phyloP scores from a whole-genome alignment of 2,888 invertebrate species.

The Andrena haemorrhoa region DNA sequence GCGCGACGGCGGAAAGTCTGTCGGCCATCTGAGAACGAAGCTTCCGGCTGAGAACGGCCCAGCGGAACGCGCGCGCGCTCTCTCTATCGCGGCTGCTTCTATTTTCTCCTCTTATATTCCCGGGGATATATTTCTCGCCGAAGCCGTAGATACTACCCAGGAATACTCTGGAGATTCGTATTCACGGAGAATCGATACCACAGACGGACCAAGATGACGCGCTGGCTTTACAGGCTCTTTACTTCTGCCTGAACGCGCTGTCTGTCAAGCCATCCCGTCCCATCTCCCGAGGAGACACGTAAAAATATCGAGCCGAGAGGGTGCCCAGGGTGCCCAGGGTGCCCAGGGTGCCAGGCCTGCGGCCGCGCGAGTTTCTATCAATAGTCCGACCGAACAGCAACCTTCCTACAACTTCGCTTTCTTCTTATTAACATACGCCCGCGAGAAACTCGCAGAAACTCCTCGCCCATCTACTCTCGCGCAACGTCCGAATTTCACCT shows the following conservation, averaged over 20 bases:
- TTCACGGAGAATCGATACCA: slow-evolving; percentile 53
- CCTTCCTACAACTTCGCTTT: slow-evolving; percentile 38
- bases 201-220: slow-evolving; percentile 61
- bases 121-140: slow-evolving; percentile 50
- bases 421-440: slow-evolving; percentile 33
- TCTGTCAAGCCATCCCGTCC: slow-evolving; percentile 57
- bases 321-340: slow-evolving; percentile 24
- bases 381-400: slow-evolving; percentile 5
- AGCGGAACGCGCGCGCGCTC: background rate
- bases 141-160: slow-evolving; percentile 51
- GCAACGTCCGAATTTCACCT: slow-evolving; percentile 15
- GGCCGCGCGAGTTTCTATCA: slow-evolving; percentile 17
- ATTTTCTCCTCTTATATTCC: slow-evolving; percentile 52
- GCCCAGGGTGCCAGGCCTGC: slow-evolving; percentile 26
- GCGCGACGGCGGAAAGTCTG: slow-evolving; percentile 4
- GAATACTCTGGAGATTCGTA: slow-evolving; percentile 60
- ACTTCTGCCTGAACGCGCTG: slow-evolving; percentile 58
- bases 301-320: slow-evolving; percentile 53
- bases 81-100: slow-evolving; percentile 14
- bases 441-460: background rate
- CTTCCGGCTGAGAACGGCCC: slow-evolving; percentile 41
- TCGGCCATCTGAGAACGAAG: slow-evolving; percentile 28
- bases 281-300: slow-evolving; percentile 50
- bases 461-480: background rate
- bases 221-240: slow-evolving; percentile 60